A percentile compares a stretch with the other conserved stretches of the same genome.
phyloP scores from a whole-genome alignment of 2,113 vertebrate species.

The Carettochelys insculpta region DNA sequence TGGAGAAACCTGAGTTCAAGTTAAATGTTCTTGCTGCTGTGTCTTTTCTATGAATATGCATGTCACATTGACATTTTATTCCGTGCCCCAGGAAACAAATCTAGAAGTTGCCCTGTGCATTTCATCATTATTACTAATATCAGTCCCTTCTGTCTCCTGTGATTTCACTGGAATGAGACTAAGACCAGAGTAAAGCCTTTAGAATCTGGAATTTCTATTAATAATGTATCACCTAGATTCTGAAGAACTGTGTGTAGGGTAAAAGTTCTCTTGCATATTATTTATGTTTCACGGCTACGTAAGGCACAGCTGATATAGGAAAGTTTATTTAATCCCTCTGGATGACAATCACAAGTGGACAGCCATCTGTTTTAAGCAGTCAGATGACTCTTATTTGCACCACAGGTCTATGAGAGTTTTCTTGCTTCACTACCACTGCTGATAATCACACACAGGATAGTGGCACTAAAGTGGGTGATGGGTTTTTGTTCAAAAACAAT shows the following conservation, averaged over 20 bases:
- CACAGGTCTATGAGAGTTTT: conserved; percentile 27
- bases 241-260: background rate
- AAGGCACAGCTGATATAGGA: conserved; percentile 23
- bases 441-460: background rate
- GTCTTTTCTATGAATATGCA: background rate
- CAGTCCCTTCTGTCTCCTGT: background rate
- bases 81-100: background rate
- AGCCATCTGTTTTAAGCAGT: conserved; percentile 41
- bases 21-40: conserved; percentile 10
- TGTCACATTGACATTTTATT: background rate
- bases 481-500: accelerated
- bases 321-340: background rate
- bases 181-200: conserved; percentile 1
- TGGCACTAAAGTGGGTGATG: background rate
- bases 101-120: background rate
- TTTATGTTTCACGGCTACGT: conserved; percentile 15
- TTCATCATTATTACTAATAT: background rate
- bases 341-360: background rate
- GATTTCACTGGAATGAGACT: background rate
- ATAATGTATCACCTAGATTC: background rate
- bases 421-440: background rate
- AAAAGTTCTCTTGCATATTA: background rate
- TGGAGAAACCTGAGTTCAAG: background rate
- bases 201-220: conserved; percentile 9
- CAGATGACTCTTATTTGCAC: conserved; percentile 24